Base-by-base conservation (phyloP, 1,140 invertebrate genomes). In the Drosophila obscura region DNA sequence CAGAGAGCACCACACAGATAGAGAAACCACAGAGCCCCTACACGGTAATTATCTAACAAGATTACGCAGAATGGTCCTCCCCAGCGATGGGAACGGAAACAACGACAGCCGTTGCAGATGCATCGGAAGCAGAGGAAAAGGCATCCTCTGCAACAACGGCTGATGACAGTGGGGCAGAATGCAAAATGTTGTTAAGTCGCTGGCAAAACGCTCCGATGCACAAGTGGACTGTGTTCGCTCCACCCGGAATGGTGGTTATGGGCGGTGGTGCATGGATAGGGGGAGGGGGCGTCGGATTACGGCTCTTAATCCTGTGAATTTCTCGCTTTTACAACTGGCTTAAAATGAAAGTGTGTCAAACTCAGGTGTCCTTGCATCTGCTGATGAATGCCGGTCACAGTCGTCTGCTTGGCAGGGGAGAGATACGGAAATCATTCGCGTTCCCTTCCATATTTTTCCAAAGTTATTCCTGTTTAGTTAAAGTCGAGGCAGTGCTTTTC, bases 131-230 rank as follows among this genome's bases (percentile, higher is more conserved):
- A n/a, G 24, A 43, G 55, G 41, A 7, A 19, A 8, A 5, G 35
- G 35, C 35, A 39, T 13, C 35, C 35, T 11, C 11, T 24, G 41
- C 19, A 50, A 69, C 67, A 69, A 69, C 67, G 67, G 52, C 51
- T 58, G 67, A 58, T 69, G 64, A 69, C 67, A 71, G 67, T 71
- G 67, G 67, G 35, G 65, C 65, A 71, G 65, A 71, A 71, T 71
- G 67, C 45, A 69, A 71, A 71, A 71, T 71, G 67, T 71, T 71
- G 67, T 71, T 71, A 71, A 71, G 67, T 71, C 67, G 67, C 67
- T 58, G 67, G 45, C 65, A 50, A 50, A 71, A 71, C 67, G 67
- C 67, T 71, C 65, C 67, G 50, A 49, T 71, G 67, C 67, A 69
- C 67, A 71, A 71, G 67, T 71, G 67, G 64, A 71, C 67, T 69